Evolutionary conservation across 2,888 invertebrate species (phyloP).

Genomic region (Athalia rosae): DNA sequence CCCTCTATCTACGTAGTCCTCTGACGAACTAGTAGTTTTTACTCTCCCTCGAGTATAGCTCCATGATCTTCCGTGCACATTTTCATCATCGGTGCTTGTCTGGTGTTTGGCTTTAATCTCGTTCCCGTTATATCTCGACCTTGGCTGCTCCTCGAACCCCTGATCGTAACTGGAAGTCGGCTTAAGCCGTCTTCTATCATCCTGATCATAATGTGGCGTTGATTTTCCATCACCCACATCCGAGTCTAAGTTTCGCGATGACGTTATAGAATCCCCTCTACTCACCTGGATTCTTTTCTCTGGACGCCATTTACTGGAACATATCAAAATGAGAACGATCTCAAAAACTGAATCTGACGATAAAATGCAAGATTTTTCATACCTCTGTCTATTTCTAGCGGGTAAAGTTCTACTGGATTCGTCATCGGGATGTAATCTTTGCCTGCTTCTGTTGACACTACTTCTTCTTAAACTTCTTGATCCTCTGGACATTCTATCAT

Average conservation of each 20-base stretch:
- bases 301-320: conserved; percentile 62
- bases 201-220: conserved; percentile 50
- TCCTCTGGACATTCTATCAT: conserved; percentile 69
- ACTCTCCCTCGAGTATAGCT: conserved; percentile 52
- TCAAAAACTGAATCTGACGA: neutral
- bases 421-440: conserved; percentile 62
- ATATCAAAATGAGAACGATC: conserved; percentile 1
- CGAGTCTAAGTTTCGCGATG: conserved; percentile 53
- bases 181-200: conserved; percentile 39
- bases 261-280: conserved; percentile 57
- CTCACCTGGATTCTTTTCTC: conserved; percentile 61
- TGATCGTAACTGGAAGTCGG: conserved; percentile 5
- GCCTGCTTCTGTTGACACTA: conserved; percentile 59
- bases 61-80: conserved; percentile 57
- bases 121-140: conserved; percentile 48
- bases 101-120: conserved; percentile 38
- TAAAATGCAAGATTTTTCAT: conserved; percentile 26
- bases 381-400: conserved; percentile 64
- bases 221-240: conserved; percentile 56
- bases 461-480: conserved; percentile 69
- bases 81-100: conserved; percentile 64
- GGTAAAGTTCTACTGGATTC: conserved; percentile 56
- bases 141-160: conserved; percentile 30
- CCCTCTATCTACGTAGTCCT: conserved; percentile 61
- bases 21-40: conserved; percentile 67